Evolutionary conservation across 2,797 vertebrate species (phyloP).

Genomic region (Chaenodraco wilsoni): DNA sequence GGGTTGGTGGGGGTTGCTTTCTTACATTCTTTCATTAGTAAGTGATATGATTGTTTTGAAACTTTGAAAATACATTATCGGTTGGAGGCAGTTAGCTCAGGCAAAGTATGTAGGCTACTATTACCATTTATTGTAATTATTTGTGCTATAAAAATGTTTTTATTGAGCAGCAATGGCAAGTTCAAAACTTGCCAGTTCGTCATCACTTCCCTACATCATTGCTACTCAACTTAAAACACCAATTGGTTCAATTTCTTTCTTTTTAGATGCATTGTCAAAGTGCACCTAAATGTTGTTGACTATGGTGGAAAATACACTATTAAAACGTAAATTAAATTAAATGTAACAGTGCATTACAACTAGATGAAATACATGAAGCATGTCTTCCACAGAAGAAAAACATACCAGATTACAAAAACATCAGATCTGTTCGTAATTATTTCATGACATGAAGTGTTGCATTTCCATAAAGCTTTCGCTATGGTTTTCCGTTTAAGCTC

Average conservation of each 20-base stretch:
- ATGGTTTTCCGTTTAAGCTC: too few species aligned
- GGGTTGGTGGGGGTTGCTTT: conserved; percentile 10
- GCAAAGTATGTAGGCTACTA: neutral
- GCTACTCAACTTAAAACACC: neutral
- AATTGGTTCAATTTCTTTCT: too few species aligned
- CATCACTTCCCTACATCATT: neutral
- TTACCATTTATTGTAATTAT: neutral
- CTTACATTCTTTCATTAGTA: conserved; percentile 20
- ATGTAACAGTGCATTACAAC: too few species aligned
- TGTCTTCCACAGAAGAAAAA: too few species aligned
- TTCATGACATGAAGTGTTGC: too few species aligned
- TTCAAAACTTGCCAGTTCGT: neutral
- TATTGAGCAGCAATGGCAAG: neutral
- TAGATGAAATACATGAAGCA: too few species aligned
- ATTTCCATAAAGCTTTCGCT: too few species aligned
- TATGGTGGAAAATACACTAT: too few species aligned
- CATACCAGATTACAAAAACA: too few species aligned
- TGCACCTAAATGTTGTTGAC: neutral
- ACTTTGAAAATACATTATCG: neutral
- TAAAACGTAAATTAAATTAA: too few species aligned
- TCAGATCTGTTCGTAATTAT: too few species aligned
- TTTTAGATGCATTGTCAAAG: too few species aligned
- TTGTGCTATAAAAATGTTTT: neutral
- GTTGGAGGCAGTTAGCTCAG: neutral
- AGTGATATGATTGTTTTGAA: conserved; percentile 3